Base-by-base conservation (phyloP, 2,113 vertebrate species). In the Cariama cristata region DNA sequence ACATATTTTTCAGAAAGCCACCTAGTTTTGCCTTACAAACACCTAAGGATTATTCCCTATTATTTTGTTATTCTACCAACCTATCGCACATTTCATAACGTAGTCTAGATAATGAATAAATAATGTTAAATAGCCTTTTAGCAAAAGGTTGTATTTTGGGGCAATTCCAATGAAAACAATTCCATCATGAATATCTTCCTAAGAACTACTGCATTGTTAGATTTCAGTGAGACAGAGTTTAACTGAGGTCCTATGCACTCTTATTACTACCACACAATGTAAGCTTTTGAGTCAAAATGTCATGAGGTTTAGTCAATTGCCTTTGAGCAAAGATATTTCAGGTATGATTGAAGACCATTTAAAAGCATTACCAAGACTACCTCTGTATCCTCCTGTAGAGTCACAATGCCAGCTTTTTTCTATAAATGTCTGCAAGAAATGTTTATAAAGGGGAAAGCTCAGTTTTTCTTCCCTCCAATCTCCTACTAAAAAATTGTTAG, bases 221-320 rank as follows among this genome's bases (percentile, higher is more conserved):
- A 55, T 50, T 89, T 86, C 83, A 77, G 47, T 45, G 20, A 91
- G n/a, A n/a, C 9, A 49, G 58, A 90, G 28, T 81, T 94, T 86
- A 77, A 66, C 58, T 42, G 58, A 86, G 45, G 6, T 52, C 14
- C 42, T n/a, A 1, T 22, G 26, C 11, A 55, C 11, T 23, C n/a
- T 79, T 69, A 69, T 52, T 90, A 42, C 60, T 72, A 18, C 24
- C 11, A 79, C 32, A 38, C 64, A 87, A 75, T 53, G 53, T 42
- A 91, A 79, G 73, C 49, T 94, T 96, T 91, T 60, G 69, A 90
- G 66, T 88, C 77, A 91, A 93, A 94, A 88, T 86, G 35, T 82
- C 87, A 49, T 40, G 44, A 88, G 40, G 24, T 90, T 87, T 68
- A 73, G 44, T 64, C 28, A 84, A 94, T 58, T 27, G 33, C 56